Percentiles rank a stretch among this genome's conserved stretches.
phyloP scores from a whole-genome alignment of 2,113 vertebrate genomes.

The mouse (Mus musculus) region DNA sequence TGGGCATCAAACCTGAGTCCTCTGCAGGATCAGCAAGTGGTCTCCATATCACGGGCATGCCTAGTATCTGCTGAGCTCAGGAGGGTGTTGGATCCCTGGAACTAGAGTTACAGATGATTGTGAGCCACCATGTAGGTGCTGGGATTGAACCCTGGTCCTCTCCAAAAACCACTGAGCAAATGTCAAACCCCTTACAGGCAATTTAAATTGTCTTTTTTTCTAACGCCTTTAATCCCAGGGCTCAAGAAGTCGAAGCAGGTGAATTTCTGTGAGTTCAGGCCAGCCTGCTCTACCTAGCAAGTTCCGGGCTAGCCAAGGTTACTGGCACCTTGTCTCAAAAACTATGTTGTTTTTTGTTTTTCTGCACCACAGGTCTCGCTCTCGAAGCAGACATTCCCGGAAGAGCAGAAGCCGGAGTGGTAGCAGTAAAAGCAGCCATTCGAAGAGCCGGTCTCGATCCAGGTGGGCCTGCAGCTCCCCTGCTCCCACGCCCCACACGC shows the following conservation, averaged over 20 bases:
- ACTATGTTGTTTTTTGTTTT: background rate
- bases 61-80: background rate
- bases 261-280: background rate
- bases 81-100: background rate
- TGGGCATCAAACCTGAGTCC: background rate
- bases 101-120: background rate
- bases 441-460: constrained; percentile 90
- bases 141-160: background rate
- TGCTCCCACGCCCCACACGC: rapidly evolving
- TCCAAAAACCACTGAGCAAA: background rate
- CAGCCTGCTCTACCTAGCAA: background rate
- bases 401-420: constrained; percentile 95
- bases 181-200: background rate
- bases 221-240: background rate
- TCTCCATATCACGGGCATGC: background rate
- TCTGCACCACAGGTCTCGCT: constrained; percentile 91
- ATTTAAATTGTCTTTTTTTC: background rate
- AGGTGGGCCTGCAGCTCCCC: constrained; percentile 86
- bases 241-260: background rate
- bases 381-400: constrained; percentile 94
- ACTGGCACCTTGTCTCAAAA: background rate
- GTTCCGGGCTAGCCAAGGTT: background rate
- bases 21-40: background rate
- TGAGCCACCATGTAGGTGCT: background rate
- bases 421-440: constrained; percentile 93